A percentile compares a stretch with the other conserved stretches of the same genome.
These are phyloP conservation scores for Chrysomela aeneicollis DNA, from an alignment of 2,888 invertebrate species.

Conservation along the genomic window DNA sequence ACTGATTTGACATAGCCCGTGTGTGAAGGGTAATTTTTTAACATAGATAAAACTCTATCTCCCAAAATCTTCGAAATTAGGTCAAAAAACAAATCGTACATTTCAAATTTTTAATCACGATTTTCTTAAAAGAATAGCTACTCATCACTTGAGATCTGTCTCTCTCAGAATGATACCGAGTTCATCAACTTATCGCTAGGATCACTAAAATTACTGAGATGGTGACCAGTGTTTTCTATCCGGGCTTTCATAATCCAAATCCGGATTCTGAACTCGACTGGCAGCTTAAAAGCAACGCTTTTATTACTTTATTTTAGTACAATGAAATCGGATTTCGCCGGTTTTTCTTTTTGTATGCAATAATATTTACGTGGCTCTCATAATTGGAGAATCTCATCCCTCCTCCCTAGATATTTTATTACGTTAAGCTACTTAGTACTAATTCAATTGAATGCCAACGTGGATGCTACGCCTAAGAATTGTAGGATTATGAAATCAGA, in stretches of 20 bases:
- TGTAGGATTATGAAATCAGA: background rate
- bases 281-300: background rate
- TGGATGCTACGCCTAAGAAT: background rate
- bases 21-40: too few species aligned
- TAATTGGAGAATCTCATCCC: slow-evolving; percentile 1
- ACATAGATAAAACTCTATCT: too few species aligned
- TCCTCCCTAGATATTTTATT: background rate
- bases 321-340: background rate
- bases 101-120: too few species aligned
- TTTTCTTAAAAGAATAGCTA: too few species aligned
- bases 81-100: too few species aligned
- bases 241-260: background rate
- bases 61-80: too few species aligned
- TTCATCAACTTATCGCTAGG: too few species aligned
- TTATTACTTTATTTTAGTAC: background rate
- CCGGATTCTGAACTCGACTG: background rate
- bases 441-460: background rate
- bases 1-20: too few species aligned
- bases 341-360: background rate
- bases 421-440: background rate
- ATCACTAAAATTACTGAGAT: too few species aligned
- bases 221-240: background rate
- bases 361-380: background rate
- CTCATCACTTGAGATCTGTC: too few species aligned
- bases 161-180: too few species aligned